Base-by-base conservation (phyloP, 2,797 vertebrate genomes). In the Platyrinchus mystaceus region DNA sequence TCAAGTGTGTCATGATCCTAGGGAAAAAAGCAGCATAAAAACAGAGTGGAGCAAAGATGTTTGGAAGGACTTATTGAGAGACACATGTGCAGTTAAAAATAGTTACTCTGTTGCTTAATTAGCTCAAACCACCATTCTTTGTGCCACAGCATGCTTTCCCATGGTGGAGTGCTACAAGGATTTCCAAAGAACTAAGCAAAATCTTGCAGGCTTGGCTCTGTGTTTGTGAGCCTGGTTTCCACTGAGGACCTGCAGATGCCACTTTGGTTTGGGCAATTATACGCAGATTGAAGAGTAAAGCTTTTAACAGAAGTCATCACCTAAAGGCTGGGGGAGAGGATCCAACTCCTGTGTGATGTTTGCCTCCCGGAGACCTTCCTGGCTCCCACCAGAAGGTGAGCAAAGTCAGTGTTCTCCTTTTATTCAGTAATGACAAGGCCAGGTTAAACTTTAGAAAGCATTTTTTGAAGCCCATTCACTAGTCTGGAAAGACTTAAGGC, bases 101-200 rank as follows among this genome's bases (percentile, higher is more conserved):
- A 56, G 53, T 84, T 70, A 59, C 30, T 56, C 30, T 68, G 11
- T 71, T 84, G 55, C n/a, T 81, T 66, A 44, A 77, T 66, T 71
- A 87, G 58, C 39, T 84, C 39, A 39, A 60, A 44, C 32, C 24
- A 13, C 24, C 20, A 8, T 70, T 77, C 80, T 63, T 49, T 43
- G n/a, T 89, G 60, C 56, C 2, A 3, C 0, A 1, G 46, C 3
- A 0, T 1, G 1, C 11, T 84, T 84, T 56, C 58, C n/a, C 8
- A 0, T 70, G 60, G 60, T 49, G 37, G 83, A 71, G n/a, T 28
- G 55, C 74, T 84, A 56, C 23, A 23, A 89, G 28, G 28, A 60
- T 73, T 86, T 73, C 56, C 64, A 63, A 53, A 87, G 50, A 75
- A 50, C 64, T 55, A 55, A 81, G 59, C 24, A 71, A 83, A 89